These are phyloP conservation scores for Noctuana brunneofusca DNA, from an alignment of 2,888 invertebrate species.

Conservation along the genomic window DNA sequence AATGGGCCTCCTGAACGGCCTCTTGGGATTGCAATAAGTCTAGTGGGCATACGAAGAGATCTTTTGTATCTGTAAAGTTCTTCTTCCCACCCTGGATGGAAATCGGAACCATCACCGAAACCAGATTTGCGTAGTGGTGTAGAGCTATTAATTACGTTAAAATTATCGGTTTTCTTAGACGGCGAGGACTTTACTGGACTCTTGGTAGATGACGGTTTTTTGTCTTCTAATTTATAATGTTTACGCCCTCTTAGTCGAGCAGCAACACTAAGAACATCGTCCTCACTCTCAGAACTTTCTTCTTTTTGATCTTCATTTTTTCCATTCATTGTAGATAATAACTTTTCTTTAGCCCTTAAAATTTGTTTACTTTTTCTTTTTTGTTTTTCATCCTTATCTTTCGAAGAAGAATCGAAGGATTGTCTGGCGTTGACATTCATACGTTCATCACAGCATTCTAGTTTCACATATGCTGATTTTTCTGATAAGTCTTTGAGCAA, in stretches of 20 bases:
- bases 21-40: constrained; percentile 90
- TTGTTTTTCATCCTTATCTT: constrained; percentile 63
- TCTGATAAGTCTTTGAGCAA: constrained; percentile 73
- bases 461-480: constrained; percentile 76
- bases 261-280: constrained; percentile 66
- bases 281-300: constrained; percentile 71
- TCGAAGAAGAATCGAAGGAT: constrained; percentile 60
- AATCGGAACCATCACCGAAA: constrained; percentile 88
- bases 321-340: constrained; percentile 55
- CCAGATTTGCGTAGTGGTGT: constrained; percentile 79
- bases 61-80: constrained; percentile 92
- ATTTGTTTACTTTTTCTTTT: constrained; percentile 58
- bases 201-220: constrained; percentile 54
- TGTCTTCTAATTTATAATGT: constrained; percentile 74
- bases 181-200: constrained; percentile 64
- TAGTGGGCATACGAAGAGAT: constrained; percentile 90
- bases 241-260: constrained; percentile 75
- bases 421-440: constrained; percentile 64
- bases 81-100: constrained; percentile 92
- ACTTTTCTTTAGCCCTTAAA: constrained; percentile 61
- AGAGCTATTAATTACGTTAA: constrained; percentile 59
- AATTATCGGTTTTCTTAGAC: constrained; percentile 61
- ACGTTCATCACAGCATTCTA: constrained; percentile 77
- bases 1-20: constrained; percentile 81
- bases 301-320: constrained; percentile 63